Base-by-base conservation (phyloP, 2,113 vertebrate species). In the Thalassoma bifasciatum region DNA sequence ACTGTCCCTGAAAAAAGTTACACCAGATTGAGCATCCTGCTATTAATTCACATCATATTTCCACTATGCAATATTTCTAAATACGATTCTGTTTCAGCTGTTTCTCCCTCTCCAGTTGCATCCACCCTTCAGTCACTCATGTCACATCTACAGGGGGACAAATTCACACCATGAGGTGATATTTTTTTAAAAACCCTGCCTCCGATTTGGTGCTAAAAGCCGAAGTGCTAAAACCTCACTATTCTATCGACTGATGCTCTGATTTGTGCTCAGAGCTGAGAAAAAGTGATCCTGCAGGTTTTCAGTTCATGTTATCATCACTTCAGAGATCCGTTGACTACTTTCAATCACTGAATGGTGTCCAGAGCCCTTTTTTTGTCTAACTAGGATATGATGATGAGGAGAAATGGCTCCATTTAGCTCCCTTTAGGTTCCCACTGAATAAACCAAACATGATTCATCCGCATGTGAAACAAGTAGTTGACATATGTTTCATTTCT, bases 171-270 rank as follows among this genome's bases (percentile, higher is more conserved):
- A 79, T 44, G 52, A 58, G 14, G 40, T 56, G 58, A 72, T n/a
- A 2, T 22, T 75, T 75, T 80, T 57, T 51, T n/a, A n/a, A 17
- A 16, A 61, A 40, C 40, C 8, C 4, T 36, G 26, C 49, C 14
- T 44, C 47, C 62, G 34, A 56, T 59, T 72, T 51, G 61, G 66
- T 78, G 76, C 68, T 83, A 79, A 90, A 88, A 88, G 64, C 72
- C 11, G 17, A 38, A 82, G 74, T 73, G 64, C 62, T 86, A 87
- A 84, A 86, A 75, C 58, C 47, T 36, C 46, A 40, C 56, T 4
- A n/a, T 75, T 74, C 53, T 73, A 52, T 64, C 72, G 58, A 72
- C 52, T 64, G 66, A 69, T 49, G 40, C 10, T 13, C n/a, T 16
- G 8, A 10, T 73, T 61, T 44, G 17, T 58, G 49, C 67, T 73